A percentile compares a stretch with the other conserved stretches of the same genome.
phyloP scores from a whole-genome alignment of 2,797 vertebrate genomes.

The Peromyscus melanophrys region DNA sequence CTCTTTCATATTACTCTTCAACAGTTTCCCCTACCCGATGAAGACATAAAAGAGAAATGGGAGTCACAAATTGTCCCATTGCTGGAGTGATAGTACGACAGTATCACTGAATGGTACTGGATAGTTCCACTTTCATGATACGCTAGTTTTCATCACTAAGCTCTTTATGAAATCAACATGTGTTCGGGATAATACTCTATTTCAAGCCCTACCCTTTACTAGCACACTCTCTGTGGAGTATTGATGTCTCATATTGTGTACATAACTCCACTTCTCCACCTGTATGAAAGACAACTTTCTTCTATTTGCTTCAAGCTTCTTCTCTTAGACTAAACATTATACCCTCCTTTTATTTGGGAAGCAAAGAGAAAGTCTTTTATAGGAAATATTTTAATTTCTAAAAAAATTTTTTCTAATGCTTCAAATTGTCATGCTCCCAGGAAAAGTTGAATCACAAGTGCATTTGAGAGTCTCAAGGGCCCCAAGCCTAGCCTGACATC shows the following conservation, averaged over 20 bases:
- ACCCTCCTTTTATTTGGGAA: not conserved
- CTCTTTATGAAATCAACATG: not conserved
- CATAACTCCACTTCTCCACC: not conserved
- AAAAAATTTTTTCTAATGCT: not conserved
- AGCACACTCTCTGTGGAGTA: not conserved
- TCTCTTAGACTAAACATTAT: not conserved
- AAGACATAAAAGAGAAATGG: not conserved
- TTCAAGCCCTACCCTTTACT: not conserved
- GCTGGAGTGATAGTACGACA: fast-evolving
- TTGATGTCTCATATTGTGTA: not conserved
- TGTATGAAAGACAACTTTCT: not conserved
- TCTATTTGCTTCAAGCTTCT: not conserved
- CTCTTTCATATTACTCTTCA: not conserved
- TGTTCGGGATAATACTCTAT: not conserved
- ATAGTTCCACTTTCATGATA: not conserved
- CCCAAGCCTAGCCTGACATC: not conserved
- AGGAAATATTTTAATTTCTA: not conserved
- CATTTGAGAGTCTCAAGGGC: not conserved
- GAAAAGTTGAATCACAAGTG: not conserved
- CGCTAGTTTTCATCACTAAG: not conserved
- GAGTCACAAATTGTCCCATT: not conserved
- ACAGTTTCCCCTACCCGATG: not conserved
- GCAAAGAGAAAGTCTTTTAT: not conserved
- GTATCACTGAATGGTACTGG: not conserved
- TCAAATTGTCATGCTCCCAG: not conserved